Percentiles rank a stretch among this genome's conserved stretches.
These are phyloP conservation scores for Diprion similis DNA, from an alignment of 1,140 invertebrate species.

Conservation along the genomic window DNA sequence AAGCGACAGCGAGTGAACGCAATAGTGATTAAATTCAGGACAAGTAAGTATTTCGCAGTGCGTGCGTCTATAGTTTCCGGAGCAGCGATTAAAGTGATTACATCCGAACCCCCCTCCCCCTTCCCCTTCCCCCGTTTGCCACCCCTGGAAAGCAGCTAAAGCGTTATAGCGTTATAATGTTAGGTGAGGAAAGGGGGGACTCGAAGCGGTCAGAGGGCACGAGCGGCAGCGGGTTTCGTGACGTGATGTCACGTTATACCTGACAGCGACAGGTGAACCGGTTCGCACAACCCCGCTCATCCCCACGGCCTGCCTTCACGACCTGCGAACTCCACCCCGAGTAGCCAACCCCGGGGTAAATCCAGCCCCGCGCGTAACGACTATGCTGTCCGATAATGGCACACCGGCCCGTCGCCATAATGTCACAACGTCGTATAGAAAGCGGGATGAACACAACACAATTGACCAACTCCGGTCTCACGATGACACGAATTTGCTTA, in stretches of 20 bases:
- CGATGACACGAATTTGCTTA: neutral
- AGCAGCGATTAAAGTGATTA: conserved; percentile 39
- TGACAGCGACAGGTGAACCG: conserved; percentile 41
- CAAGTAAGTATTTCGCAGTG: neutral
- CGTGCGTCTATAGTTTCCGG: conserved; percentile 23
- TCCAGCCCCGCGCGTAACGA: conserved; percentile 36
- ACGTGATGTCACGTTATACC: conserved; percentile 48
- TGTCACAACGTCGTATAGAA: neutral
- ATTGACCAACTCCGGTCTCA: neutral
- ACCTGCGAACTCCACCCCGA: neutral
- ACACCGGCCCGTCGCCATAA: neutral
- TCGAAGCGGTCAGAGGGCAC: conserved; percentile 24
- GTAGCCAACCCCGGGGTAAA: conserved; percentile 26
- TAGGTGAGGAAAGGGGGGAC: conserved; percentile 10
- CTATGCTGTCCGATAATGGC: conserved; percentile 27
- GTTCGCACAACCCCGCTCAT: conserved; percentile 37
- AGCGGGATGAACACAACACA: neutral
- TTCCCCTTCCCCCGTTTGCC: neutral
- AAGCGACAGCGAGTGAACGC: too few species aligned
- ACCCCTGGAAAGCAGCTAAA: neutral
- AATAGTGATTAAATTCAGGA: too few species aligned
- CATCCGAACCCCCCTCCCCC: neutral
- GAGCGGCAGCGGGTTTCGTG: conserved; percentile 36
- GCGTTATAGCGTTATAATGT: conserved; percentile 10
- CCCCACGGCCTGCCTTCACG: conserved; percentile 18